Conservation (phyloP, 1,140 invertebrate genomes). For the Cardiocondyla obscurior region DNA sequence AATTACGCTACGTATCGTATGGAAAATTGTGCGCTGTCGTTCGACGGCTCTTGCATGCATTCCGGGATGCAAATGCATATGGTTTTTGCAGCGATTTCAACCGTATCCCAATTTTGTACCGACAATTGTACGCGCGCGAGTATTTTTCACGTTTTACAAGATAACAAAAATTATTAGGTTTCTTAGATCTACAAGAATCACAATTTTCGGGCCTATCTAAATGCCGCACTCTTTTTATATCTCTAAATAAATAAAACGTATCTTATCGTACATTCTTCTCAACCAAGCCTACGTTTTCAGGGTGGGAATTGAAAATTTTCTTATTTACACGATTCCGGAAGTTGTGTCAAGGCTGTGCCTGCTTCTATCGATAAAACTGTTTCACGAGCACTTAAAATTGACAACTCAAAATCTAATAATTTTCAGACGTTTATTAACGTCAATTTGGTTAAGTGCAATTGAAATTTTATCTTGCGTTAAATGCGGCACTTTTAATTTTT, state of each 20-base stretch:
- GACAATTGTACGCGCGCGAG: neutral
- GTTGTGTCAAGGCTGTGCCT: conserved; percentile 1
- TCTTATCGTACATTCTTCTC: neutral
- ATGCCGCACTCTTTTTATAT: neutral
- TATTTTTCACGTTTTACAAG: neutral
- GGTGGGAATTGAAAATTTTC: neutral
- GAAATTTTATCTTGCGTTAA: neutral
- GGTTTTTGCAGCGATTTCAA: conserved; percentile 28
- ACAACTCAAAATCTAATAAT: neutral
- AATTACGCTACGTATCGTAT: conserved; percentile 48
- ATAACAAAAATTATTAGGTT: neutral
- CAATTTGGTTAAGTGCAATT: neutral
- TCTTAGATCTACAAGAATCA: neutral
- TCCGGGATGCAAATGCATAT: neutral
- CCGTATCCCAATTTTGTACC: neutral
- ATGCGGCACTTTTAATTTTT: neutral
- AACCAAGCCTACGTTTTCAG: neutral
- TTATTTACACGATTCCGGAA: neutral
- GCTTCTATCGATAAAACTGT: neutral
- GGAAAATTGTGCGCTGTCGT: conserved; percentile 26
- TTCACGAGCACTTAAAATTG: neutral
- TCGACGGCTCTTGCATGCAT: conserved; percentile 5
- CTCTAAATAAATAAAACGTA: neutral
- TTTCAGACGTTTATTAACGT: neutral
- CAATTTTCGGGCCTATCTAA: neutral